A percentile compares a stretch with the other conserved stretches of the same genome.
phyloP scores from a whole-genome alignment of 2,113 vertebrate genomes.

The Gasterosteus aculeatus region DNA sequence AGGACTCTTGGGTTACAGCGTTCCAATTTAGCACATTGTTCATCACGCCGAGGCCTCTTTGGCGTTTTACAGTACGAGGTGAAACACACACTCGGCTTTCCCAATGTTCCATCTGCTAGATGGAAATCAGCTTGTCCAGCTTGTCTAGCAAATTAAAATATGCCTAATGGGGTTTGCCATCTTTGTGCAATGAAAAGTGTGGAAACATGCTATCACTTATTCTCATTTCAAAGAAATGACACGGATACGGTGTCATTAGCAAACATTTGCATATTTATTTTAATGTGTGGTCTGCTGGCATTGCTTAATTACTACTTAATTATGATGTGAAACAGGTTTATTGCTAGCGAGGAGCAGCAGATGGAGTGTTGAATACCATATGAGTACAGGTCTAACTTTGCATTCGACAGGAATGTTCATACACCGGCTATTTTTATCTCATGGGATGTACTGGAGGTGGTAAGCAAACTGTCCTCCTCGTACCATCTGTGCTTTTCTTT shows the following conservation, averaged over 20 bases:
- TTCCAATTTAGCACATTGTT: conserved; percentile 74
- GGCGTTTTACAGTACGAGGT: conserved; percentile 58
- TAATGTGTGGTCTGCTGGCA: not conserved
- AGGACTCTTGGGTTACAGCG: conserved; percentile 64
- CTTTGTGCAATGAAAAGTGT: not conserved
- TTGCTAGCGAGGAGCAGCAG: conserved; percentile 31
- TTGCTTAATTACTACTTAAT: not conserved
- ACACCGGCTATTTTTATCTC: conserved; percentile 55
- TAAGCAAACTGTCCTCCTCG: conserved; percentile 47
- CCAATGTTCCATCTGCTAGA: conserved; percentile 47
- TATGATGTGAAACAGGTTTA: not conserved
- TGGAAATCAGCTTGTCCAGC: conserved; percentile 42
- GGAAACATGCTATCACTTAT: not conserved
- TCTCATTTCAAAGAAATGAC: conserved; percentile 6
- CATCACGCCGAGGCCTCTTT: conserved; percentile 61
- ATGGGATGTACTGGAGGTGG: conserved; percentile 28
- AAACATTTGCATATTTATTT: conserved; percentile 16
- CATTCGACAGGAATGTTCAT: conserved; percentile 39
- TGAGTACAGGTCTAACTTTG: conserved; percentile 30
- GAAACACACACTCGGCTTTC: conserved; percentile 50
- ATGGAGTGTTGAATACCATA: conserved; percentile 35
- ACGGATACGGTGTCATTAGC: conserved; percentile 5
- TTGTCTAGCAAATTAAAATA: conserved; percentile 18
- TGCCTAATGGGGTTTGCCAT: not conserved
- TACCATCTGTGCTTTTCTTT: conserved; percentile 61